Base-by-base conservation (phyloP, 1,140 invertebrate species). In the Paramacrobiotus metropolitanus region DNA sequence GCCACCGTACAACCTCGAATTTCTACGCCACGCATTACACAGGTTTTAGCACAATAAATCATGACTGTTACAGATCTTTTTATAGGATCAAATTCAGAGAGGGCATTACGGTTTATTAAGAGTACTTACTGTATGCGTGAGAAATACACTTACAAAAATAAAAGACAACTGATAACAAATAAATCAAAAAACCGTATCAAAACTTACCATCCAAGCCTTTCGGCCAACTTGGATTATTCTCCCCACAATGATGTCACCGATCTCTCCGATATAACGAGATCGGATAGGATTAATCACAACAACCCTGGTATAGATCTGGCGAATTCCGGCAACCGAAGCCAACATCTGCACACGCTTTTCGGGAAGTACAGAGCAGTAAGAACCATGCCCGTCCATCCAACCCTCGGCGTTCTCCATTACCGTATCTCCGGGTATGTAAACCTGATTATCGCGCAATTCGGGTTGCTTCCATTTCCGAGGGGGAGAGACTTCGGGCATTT, bases 351-450 rank as follows among this genome's bases (percentile, higher is more conserved):
- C 24, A 24, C 24, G 48, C 9, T 55, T 55, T 15, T 24, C 48
- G 48, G 48, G 48, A 9, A 55, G 48, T 18, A 55, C 48, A 9
- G 48, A 55, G 48, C 24, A 55, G 24, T 55, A 55, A 9, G 48
- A 55, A 18, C 48, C 48, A 28, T 55, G 48, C 15, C 48, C 48
- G 24, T 55, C 48, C 48, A 55, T 55, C 48, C 48, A 55, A 18
- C 48, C 48, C 24, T 55, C 48, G 9, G 48, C 24, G 48, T 55
- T 55, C 9, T 55, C 48, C 48, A 55, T 9, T 4, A 55, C 24
- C 9, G 24, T 28, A 24, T 55, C 48, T 15, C 48, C 48, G 48
- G 48, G 48, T 9, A 55, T 55, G 48, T 18, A 55, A 4, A 55
- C 24, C 48, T 55, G 15, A 18, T 55, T 4, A 24, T 55, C 24